phyloP scores from a whole-genome alignment of 2,113 vertebrate genomes.

The Larimichthys polyactis region DNA sequence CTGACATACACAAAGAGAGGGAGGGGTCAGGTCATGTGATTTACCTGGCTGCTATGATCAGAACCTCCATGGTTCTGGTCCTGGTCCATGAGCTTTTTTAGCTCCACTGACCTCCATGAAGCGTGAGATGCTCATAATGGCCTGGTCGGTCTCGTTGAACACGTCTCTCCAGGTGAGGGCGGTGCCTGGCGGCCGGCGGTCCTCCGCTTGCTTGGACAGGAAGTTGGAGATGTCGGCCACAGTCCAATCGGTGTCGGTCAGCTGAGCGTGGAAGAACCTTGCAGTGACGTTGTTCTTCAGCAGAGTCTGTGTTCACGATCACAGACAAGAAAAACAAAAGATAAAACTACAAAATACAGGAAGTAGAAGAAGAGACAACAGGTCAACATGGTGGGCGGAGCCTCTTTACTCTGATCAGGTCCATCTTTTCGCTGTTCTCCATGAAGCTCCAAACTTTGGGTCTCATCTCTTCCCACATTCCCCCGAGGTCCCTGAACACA shows the following conservation, averaged over 20 bases:
- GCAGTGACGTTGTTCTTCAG: slow-evolving; percentile 86
- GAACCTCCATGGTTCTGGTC: too few species aligned
- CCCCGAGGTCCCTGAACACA: slow-evolving; percentile 92
- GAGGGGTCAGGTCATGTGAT: slow-evolving; percentile 4
- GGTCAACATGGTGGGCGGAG: neutral
- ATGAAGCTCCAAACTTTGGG: slow-evolving; percentile 94
- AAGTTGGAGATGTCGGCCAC: slow-evolving; percentile 87
- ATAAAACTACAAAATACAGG: neutral
- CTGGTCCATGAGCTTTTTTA: too few species aligned
- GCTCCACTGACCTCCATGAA: slow-evolving; percentile 93
- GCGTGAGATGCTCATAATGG: slow-evolving; percentile 91
- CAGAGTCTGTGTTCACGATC: slow-evolving; percentile 81
- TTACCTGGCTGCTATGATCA: too few species aligned
- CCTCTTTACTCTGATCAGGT: slow-evolving; percentile 90
- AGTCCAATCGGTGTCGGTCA: slow-evolving; percentile 88
- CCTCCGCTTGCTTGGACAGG: slow-evolving; percentile 86
- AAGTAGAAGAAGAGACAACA: too few species aligned
- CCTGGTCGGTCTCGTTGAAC: slow-evolving; percentile 94
- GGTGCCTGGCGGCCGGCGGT: slow-evolving; percentile 67
- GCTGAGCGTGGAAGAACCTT: slow-evolving; percentile 82
- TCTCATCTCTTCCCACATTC: slow-evolving; percentile 95
- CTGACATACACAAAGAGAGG: slow-evolving; percentile 73
- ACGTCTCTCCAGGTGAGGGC: slow-evolving; percentile 92
- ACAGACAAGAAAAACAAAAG: too few species aligned
- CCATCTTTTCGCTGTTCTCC: slow-evolving; percentile 93